Conservation (phyloP, 2,113 vertebrate genomes). For the Ictidomys tridecemlineatus region DNA sequence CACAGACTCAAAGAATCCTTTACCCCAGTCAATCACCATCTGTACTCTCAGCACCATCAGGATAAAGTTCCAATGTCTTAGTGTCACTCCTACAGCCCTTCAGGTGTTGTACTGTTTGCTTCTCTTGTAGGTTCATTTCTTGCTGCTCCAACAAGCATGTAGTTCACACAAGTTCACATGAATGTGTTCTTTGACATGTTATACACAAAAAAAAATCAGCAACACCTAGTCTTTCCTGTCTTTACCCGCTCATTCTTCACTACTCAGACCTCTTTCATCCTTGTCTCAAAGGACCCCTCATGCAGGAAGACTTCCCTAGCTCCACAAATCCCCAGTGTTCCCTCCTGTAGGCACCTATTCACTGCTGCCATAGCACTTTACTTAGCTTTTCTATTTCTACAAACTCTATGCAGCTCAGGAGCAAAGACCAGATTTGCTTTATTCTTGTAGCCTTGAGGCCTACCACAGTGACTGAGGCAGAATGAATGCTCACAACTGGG, state of each 20-base stretch:
- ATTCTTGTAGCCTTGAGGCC: neutral
- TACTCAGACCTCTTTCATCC: neutral
- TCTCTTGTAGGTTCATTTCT: neutral
- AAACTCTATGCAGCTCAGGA: neutral
- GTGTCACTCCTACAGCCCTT: neutral
- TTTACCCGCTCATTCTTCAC: neutral
- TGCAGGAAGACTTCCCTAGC: neutral
- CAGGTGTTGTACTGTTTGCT: neutral
- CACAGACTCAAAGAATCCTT: neutral
- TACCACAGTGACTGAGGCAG: neutral
- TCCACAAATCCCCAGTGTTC: neutral
- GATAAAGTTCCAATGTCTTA: neutral
- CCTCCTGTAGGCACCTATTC: neutral
- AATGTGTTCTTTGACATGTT: neutral
- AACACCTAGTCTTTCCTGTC: neutral
- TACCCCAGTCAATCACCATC: neutral
- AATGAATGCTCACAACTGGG: neutral
- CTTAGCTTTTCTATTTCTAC: neutral
- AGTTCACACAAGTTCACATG: neutral
- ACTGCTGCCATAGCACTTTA: neutral
- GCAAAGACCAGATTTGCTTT: neutral
- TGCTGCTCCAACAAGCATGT: neutral
- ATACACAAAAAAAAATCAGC: neutral
- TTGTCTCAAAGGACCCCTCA: neutral
- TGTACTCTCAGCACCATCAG: neutral